A percentile compares a stretch with the other conserved stretches of the same genome.
Conservation (phyloP, 2,113 vertebrate genomes). For the Cheilinus undulatus region DNA sequence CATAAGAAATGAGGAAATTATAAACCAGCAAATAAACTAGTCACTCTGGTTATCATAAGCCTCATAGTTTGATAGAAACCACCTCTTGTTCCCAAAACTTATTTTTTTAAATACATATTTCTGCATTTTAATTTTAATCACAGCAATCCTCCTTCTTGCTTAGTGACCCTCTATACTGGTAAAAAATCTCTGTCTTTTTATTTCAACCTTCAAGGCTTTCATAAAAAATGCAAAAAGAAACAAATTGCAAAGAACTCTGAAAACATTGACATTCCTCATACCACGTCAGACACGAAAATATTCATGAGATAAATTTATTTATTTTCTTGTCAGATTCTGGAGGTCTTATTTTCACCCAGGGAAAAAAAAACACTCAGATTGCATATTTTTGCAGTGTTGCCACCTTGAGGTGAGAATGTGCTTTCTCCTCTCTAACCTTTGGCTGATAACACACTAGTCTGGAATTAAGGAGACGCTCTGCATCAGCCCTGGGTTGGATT, state of each 20-base stretch:
- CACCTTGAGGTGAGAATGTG: slow-evolving; percentile 35
- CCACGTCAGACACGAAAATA: neutral
- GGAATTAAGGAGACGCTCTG: slow-evolving; percentile 52
- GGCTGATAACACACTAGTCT: slow-evolving; percentile 49
- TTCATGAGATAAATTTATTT: slow-evolving; percentile 7
- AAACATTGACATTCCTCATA: neutral
- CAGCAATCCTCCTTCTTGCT: neutral
- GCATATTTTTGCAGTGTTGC: slow-evolving; percentile 3
- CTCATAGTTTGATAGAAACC: neutral
- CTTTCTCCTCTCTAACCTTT: slow-evolving; percentile 52
- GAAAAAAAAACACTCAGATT: slow-evolving; percentile 13
- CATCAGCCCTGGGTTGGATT: slow-evolving; percentile 43
- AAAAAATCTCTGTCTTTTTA: neutral
- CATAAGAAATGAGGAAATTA: neutral
- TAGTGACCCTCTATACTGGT: neutral
- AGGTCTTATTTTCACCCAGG: slow-evolving; percentile 10
- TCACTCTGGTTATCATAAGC: neutral
- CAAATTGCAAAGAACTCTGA: neutral
- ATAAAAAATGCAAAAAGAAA: neutral
- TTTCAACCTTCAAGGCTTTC: neutral
- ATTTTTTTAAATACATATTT: neutral
- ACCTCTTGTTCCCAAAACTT: too few relatives aligned
- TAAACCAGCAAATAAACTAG: neutral
- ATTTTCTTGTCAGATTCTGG: slow-evolving; percentile 21
- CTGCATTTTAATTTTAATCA: neutral